phyloP scores from a whole-genome alignment of 2,113 vertebrate genomes.

The Lichenostomus cassidix region DNA sequence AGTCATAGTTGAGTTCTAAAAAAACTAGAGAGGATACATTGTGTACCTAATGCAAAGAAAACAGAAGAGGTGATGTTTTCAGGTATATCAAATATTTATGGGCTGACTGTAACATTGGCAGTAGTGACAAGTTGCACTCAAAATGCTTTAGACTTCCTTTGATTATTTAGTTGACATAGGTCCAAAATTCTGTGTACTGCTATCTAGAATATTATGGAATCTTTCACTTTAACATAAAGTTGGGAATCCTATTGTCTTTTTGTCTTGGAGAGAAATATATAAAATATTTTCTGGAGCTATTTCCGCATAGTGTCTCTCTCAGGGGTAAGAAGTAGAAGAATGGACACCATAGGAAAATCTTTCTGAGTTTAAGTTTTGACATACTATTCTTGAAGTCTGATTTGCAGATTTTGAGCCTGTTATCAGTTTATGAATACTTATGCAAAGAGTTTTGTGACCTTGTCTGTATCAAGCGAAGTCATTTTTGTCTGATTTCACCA shows the following conservation, averaged over 20 bases:
- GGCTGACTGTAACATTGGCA: neutral
- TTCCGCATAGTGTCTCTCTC: neutral
- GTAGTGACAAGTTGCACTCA: neutral
- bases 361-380: neutral
- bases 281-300: neutral
- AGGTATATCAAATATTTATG: slow-evolving; percentile 26
- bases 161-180: neutral
- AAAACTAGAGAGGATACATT: neutral
- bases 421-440: neutral
- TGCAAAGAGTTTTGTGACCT: neutral
- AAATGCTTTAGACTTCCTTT: neutral
- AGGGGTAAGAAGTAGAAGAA: neutral
- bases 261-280: neutral
- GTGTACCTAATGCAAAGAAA: neutral
- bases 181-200: neutral
- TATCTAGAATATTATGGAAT: neutral
- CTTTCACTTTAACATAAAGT: neutral
- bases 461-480: neutral
- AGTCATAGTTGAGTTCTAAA: neutral
- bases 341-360: neutral
- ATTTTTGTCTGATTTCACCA: neutral
- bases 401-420: neutral
- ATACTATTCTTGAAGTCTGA: neutral
- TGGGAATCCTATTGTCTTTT: neutral
- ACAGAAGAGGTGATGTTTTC: neutral